Evolutionary conservation across 2,113 vertebrate genomes (phyloP).

Genomic region (Urocolius indicus): DNA sequence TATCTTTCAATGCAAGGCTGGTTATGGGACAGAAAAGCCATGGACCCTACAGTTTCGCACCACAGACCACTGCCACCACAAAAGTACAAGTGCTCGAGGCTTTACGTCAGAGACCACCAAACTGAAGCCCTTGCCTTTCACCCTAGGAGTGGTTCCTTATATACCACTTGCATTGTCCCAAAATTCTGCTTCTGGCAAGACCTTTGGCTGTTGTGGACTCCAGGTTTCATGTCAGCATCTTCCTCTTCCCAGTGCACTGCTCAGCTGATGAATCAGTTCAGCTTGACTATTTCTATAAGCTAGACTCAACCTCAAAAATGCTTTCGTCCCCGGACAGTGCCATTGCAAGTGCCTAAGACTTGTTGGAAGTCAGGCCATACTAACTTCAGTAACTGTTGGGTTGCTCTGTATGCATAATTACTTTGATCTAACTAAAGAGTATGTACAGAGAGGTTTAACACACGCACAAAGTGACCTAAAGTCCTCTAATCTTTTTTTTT

Average conservation of each 20-base stretch:
- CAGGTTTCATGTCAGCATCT: neutral
- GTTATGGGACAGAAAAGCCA: neutral
- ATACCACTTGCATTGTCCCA: neutral
- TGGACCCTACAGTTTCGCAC: neutral
- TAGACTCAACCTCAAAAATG: neutral
- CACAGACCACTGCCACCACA: neutral
- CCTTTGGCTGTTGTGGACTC: neutral
- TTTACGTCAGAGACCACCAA: neutral
- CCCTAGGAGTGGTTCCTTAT: neutral
- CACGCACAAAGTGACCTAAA: neutral
- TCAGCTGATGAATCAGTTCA: neutral
- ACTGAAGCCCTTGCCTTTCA: neutral
- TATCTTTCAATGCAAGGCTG: rapidly evolving
- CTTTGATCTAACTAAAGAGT: neutral
- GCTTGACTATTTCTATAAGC: neutral
- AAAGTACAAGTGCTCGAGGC: neutral
- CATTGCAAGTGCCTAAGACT: neutral
- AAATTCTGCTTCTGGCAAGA: neutral
- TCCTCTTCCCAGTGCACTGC: neutral
- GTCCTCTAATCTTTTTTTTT: neutral
- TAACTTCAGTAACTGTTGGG: neutral
- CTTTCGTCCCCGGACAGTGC: neutral
- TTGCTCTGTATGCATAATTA: neutral
- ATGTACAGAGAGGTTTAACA: neutral
- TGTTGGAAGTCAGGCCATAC: neutral